Evolutionary conservation across 2,888 invertebrate species (phyloP).

Genomic region (Antheraea assamensis): DNA sequence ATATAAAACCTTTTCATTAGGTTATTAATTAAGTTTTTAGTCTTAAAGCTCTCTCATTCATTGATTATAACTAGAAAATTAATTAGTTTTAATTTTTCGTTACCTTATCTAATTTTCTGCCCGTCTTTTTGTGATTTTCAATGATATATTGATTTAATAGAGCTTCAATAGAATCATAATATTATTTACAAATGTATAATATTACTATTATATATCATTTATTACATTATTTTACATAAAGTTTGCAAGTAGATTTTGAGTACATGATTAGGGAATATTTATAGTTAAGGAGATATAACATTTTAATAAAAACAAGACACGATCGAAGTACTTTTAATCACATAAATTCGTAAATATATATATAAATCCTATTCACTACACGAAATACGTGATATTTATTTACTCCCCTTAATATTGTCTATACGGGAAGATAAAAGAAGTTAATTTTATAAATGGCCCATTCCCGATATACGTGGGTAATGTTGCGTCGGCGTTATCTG

Average conservation of each 20-base stretch:
- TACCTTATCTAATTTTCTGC: no score
- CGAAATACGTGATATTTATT: slow-evolving; percentile 56
- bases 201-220: no score
- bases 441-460: slow-evolving; percentile 79
- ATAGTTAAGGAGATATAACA: not conserved
- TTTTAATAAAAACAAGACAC: not conserved
- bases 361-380: not conserved
- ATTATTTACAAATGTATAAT: no score
- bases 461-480: slow-evolving; percentile 74
- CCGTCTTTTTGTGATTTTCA: no score
- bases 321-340: not conserved
- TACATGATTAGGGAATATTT: not conserved
- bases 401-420: slow-evolving; percentile 68
- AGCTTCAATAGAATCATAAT: no score
- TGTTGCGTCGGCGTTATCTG: slow-evolving; percentile 75
- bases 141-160: no score
- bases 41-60: no score
- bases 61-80: no score
- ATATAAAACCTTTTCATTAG: not conserved
- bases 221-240: no score
- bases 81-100: no score
- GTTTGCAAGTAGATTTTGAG: no score
- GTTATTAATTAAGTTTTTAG: not conserved
- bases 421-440: slow-evolving; percentile 76
- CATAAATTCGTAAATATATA: not conserved